Conservation (phyloP, 2,888 invertebrate genomes). For the Caprella mutica region DNA sequence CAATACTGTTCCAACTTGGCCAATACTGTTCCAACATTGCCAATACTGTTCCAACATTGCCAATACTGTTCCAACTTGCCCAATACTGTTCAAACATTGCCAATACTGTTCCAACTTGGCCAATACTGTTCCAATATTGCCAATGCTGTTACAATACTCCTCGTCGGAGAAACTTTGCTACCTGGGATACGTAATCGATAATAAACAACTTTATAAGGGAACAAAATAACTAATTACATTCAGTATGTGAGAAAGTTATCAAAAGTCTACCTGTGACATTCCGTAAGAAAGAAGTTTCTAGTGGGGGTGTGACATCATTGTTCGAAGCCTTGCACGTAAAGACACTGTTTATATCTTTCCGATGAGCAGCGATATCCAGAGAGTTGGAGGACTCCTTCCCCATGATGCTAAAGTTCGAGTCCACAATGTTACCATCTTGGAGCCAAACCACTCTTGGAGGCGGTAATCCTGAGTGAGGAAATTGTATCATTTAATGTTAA, state of each 20-base stretch:
- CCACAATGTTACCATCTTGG: slow-evolving; percentile 24
- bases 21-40: too few relatives aligned
- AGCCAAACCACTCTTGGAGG: slow-evolving; percentile 30
- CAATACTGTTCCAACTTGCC: too few relatives aligned
- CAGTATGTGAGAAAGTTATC: too few relatives aligned
- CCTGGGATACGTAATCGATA: background rate
- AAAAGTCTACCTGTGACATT: slow-evolving; percentile 25
- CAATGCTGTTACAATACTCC: too few relatives aligned
- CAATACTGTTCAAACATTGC: too few relatives aligned
- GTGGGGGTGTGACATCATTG: slow-evolving; percentile 24
- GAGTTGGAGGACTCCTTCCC: slow-evolving; percentile 18
- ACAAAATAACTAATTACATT: too few relatives aligned
- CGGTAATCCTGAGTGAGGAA: slow-evolving; percentile 17
- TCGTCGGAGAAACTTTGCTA: too few relatives aligned
- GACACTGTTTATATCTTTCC: slow-evolving; percentile 17
- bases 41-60: too few relatives aligned
- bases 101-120: too few relatives aligned
- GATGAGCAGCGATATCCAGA: slow-evolving; percentile 22
- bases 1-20: too few relatives aligned
- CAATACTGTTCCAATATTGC: too few relatives aligned
- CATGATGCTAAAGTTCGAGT: slow-evolving; percentile 20
- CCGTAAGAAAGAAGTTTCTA: slow-evolving; percentile 12
- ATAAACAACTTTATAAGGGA: background rate
- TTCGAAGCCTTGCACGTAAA: slow-evolving; percentile 28
- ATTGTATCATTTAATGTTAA: too few relatives aligned